A percentile compares a stretch with the other conserved stretches of the same genome.
These are phyloP conservation scores for Masticophis lateralis DNA, from an alignment of 2,797 vertebrate genomes.

Conservation along the genomic window DNA sequence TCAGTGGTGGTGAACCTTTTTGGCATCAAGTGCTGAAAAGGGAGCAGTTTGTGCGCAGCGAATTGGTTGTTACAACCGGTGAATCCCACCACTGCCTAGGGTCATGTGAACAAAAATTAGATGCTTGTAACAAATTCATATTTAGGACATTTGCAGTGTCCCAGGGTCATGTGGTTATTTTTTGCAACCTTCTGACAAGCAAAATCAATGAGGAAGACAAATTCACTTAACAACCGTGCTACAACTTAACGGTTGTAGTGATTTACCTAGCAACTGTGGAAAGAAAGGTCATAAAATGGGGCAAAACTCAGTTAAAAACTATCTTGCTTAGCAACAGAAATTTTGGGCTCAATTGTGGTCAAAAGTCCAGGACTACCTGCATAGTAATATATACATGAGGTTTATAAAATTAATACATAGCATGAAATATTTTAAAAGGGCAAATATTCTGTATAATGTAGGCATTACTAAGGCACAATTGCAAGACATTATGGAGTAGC, in stretches of 20 bases:
- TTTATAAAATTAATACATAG: neutral
- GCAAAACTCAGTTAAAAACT: neutral
- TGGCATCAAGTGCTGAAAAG: too few species aligned
- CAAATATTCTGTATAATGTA: neutral
- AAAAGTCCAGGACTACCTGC: neutral
- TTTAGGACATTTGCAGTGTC: neutral
- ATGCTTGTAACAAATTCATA: neutral
- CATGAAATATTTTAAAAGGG: neutral
- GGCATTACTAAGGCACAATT: neutral
- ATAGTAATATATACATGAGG: neutral
- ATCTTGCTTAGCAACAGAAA: neutral
- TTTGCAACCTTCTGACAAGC: neutral
- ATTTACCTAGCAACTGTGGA: neutral
- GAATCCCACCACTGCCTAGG: too few species aligned
- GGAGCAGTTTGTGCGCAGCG: too few species aligned
- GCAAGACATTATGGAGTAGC: neutral
- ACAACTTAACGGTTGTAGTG: neutral
- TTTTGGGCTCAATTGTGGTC: neutral
- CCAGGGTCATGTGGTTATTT: neutral
- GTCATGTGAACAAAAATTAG: neutral
- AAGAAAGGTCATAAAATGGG: neutral
- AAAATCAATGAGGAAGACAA: neutral
- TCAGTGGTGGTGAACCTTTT: too few species aligned
- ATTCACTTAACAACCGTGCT: neutral
- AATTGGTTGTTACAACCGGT: too few species aligned